Evolutionary conservation across 2,888 invertebrate species (phyloP).

Genomic region (Campaea margaritaria): DNA sequence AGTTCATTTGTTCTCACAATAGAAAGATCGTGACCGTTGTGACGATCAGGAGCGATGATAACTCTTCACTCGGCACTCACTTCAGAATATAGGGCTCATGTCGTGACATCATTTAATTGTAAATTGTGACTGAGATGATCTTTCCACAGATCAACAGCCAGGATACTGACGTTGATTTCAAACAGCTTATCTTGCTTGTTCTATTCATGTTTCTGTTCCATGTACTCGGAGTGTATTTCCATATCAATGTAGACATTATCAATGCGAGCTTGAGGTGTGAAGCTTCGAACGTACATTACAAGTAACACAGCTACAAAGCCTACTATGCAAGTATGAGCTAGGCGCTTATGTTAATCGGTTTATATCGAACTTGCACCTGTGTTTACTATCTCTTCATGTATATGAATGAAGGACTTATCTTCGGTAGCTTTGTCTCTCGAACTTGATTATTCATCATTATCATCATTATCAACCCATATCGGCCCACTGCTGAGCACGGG

Average conservation of each 20-base stretch:
- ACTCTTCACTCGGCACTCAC: constrained; percentile 60
- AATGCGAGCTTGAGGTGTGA: constrained; percentile 44
- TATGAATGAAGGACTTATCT: constrained; percentile 44
- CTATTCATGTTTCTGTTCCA: constrained; percentile 5
- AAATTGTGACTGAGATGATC: constrained; percentile 65
- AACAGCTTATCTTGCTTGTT: constrained; percentile 25
- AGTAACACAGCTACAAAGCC: constrained; percentile 31
- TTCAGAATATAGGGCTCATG: constrained; percentile 54
- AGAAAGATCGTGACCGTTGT: constrained; percentile 73
- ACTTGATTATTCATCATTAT: constrained; percentile 23
- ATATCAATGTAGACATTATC: constrained; percentile 43
- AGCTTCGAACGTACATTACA: constrained; percentile 22
- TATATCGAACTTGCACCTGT: constrained; percentile 41
- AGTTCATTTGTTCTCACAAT: constrained; percentile 69
- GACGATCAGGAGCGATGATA: constrained; percentile 72
- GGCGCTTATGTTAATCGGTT: constrained; percentile 48
- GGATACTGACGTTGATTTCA: constrained; percentile 35
- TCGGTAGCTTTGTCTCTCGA: constrained; percentile 21
- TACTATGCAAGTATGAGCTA: constrained; percentile 38
- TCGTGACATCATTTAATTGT: constrained; percentile 72
- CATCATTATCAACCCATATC: too few relatives aligned
- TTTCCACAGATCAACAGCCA: constrained; percentile 47
- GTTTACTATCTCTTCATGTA: constrained; percentile 40
- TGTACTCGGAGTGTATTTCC: constrained; percentile 28
- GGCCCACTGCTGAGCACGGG: too few relatives aligned